phyloP scores from a whole-genome alignment of 2,888 invertebrate genomes.

The Erebia ligea region DNA sequence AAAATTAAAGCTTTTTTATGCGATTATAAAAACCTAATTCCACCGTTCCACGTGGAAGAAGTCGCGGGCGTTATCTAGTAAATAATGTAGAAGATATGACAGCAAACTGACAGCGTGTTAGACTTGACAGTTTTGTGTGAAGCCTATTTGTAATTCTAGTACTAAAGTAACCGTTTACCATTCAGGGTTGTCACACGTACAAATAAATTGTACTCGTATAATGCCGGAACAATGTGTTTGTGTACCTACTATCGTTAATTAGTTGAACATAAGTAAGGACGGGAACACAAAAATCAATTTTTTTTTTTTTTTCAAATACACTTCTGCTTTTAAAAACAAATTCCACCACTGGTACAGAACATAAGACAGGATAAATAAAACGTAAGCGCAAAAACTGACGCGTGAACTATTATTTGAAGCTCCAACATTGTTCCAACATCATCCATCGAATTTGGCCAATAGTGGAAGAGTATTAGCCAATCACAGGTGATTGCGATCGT shows the following conservation, averaged over 20 bases:
- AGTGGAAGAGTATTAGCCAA: too few species aligned
- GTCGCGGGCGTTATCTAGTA: too few species aligned
- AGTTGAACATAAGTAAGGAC: not conserved
- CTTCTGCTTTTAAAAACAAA: too few species aligned
- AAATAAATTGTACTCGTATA: not conserved
- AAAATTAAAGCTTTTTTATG: too few species aligned
- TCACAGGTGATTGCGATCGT: too few species aligned
- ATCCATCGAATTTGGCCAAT: too few species aligned
- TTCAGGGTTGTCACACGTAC: conserved; percentile 7
- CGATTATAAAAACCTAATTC: too few species aligned
- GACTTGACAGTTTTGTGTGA: not conserved
- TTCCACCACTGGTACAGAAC: too few species aligned
- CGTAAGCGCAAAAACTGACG: not conserved
- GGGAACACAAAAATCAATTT: too few species aligned
- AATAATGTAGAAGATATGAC: not conserved
- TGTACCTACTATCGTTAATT: not conserved
- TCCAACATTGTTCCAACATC: not conserved
- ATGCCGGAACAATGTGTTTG: not conserved
- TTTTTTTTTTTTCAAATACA: too few species aligned
- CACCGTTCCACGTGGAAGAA: too few species aligned
- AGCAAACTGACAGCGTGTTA: conserved; percentile 11
- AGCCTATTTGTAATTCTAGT: conserved; percentile 3
- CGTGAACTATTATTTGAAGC: not conserved
- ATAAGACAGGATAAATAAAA: too few species aligned
- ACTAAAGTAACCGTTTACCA: not conserved